Conservation (phyloP, 2,888 invertebrate species). For the Drosophila emarginata region DNA sequence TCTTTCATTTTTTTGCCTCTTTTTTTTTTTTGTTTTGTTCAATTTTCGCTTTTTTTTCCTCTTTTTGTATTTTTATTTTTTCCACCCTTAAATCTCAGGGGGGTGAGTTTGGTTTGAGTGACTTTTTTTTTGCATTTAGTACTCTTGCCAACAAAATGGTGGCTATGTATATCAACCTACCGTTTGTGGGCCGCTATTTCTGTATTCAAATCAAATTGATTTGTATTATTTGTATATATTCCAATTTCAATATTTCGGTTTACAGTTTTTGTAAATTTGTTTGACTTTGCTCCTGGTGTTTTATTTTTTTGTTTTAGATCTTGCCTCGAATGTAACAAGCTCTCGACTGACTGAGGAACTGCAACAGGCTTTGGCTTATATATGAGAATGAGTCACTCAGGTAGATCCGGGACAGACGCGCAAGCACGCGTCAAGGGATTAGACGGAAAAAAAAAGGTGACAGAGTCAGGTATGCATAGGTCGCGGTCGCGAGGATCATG, state of each 20-base stretch:
- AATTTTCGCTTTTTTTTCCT: constrained; percentile 15
- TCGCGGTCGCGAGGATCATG: constrained; percentile 38
- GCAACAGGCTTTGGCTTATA: constrained; percentile 53
- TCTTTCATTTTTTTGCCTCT: constrained; percentile 34
- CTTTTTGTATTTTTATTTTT: constrained; percentile 45
- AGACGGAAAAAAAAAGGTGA: constrained; percentile 54
- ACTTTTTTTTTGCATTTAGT: constrained; percentile 30
- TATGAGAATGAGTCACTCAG: constrained; percentile 25
- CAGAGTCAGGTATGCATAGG: constrained; percentile 59
- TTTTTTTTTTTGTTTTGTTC: constrained; percentile 41
- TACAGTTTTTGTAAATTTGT: neutral
- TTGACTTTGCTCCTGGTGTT: neutral
- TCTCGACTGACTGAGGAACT: constrained; percentile 53
- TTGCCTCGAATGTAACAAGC: constrained; percentile 43
- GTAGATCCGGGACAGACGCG: constrained; percentile 24
- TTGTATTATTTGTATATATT: constrained; percentile 41
- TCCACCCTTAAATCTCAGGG: constrained; percentile 68
- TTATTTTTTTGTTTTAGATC: constrained; percentile 31
- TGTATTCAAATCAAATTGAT: constrained; percentile 38
- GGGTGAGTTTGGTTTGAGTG: constrained; percentile 61
- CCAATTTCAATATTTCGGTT: constrained; percentile 43
- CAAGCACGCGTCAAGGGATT: constrained; percentile 73
- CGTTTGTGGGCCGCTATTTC: constrained; percentile 32
- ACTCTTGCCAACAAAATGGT: constrained; percentile 37
- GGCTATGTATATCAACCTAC: constrained; percentile 29